phyloP scores from a whole-genome alignment of 1,140 invertebrate genomes.

The Hydropsyche tenuis region DNA sequence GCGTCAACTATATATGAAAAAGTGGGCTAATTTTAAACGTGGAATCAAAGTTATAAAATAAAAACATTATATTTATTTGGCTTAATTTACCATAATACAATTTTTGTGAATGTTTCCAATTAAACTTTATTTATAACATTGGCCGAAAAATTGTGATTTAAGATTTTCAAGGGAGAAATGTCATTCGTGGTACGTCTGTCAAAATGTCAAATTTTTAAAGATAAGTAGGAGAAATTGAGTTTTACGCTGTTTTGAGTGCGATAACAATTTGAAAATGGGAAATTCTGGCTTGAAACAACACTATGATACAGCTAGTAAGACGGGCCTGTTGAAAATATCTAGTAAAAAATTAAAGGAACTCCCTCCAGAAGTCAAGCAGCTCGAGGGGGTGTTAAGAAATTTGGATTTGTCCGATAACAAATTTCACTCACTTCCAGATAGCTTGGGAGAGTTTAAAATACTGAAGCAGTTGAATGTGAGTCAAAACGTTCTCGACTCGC shows the following conservation, averaged over 20 bases:
- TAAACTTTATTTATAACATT: too few species aligned
- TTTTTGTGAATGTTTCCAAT: too few species aligned
- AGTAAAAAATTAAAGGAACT: slow-evolving; percentile 81
- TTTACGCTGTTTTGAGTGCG: background rate
- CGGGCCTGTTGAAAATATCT: slow-evolving; percentile 88
- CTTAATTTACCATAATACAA: too few species aligned
- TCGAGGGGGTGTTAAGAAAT: slow-evolving; percentile 79
- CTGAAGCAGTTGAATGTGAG: slow-evolving; percentile 86
- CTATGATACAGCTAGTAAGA: slow-evolving; percentile 91
- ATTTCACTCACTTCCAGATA: slow-evolving; percentile 75
- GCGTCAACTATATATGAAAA: too few species aligned
- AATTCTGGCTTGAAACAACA: slow-evolving; percentile 89
- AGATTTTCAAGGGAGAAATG: too few species aligned
- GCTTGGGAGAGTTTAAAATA: slow-evolving; percentile 77
- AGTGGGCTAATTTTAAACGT: too few species aligned
- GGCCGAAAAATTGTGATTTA: too few species aligned
- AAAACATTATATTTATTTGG: too few species aligned
- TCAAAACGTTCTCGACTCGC: slow-evolving; percentile 69
- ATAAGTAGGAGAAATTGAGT: too few species aligned
- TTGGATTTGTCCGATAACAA: slow-evolving; percentile 93
- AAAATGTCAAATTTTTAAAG: background rate
- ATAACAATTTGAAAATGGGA: slow-evolving; percentile 69
- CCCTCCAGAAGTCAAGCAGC: slow-evolving; percentile 66
- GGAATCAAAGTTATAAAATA: too few species aligned
- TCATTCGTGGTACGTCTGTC: background rate